phyloP scores from a whole-genome alignment of 2,797 vertebrate species.

The Phalanger gymnotis region DNA sequence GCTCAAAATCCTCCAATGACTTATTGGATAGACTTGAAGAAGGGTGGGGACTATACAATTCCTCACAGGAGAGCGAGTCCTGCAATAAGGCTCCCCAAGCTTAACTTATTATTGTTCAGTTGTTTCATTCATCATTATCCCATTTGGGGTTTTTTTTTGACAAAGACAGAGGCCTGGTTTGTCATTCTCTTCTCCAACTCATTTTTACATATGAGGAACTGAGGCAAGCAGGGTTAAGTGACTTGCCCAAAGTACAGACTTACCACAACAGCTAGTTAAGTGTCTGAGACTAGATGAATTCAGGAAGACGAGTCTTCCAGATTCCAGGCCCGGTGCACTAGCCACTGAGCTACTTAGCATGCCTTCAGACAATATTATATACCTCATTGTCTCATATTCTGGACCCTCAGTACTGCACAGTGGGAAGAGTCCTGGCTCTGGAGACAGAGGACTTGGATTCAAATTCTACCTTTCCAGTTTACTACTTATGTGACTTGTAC shows the following conservation, averaged over 20 bases:
- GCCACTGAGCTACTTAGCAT: neutral
- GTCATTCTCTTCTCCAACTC: neutral
- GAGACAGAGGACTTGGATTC: neutral
- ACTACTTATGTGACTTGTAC: neutral
- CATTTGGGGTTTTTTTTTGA: neutral
- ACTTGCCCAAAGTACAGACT: neutral
- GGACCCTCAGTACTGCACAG: neutral
- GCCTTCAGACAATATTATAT: neutral
- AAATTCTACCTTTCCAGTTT: neutral
- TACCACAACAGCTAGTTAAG: neutral
- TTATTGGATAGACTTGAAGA: neutral
- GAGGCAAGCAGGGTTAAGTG: neutral
- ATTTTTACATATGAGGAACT: neutral
- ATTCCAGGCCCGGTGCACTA: neutral
- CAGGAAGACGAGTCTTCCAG: neutral
- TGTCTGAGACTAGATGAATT: neutral
- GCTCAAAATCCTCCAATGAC: neutral
- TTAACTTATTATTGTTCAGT: neutral
- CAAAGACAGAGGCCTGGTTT: neutral
- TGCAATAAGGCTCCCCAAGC: neutral
- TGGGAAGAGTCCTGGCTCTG: neutral
- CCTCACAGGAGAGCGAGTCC: neutral
- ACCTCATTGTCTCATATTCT: neutral
- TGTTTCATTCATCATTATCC: neutral
- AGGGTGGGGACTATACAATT: neutral